A percentile compares a stretch with the other conserved stretches of the same genome.
phyloP scores from a whole-genome alignment of 2,113 vertebrate genomes.

The Vombatus ursinus region DNA sequence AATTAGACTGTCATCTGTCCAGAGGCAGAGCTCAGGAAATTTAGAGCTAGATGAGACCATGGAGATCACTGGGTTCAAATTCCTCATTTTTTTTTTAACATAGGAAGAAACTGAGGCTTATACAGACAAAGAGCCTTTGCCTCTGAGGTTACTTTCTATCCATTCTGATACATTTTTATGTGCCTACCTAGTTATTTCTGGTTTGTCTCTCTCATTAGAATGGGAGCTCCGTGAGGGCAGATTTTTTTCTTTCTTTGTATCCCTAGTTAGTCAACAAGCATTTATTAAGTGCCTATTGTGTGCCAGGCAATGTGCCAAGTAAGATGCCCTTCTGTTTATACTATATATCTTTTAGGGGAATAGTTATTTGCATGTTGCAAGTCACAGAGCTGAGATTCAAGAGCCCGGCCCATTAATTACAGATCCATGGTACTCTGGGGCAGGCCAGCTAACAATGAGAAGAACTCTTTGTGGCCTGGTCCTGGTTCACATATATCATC shows the following conservation, averaged over 20 bases:
- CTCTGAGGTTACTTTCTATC: not conserved
- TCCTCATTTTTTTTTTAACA: not conserved
- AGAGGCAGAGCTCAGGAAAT: not conserved
- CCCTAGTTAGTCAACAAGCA: not conserved
- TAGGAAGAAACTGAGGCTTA: not conserved
- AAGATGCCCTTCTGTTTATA: not conserved
- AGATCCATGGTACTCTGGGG: no score
- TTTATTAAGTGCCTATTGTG: not conserved
- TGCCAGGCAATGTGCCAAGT: not conserved
- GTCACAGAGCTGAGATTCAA: no score
- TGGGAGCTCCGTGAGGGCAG: not conserved
- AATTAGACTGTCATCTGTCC: not conserved
- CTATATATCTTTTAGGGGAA: no score
- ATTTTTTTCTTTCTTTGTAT: not conserved
- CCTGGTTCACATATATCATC: no score
- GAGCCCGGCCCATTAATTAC: no score
- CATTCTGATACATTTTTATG: not conserved
- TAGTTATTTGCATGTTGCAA: no score
- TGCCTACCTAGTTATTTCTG: no score
- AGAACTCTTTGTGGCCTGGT: no score
- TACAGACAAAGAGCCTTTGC: not conserved
- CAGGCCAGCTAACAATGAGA: no score
- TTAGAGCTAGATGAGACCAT: not conserved
- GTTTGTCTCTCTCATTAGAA: not conserved
- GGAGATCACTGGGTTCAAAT: not conserved